These are phyloP conservation scores for Serinus canaria DNA, from an alignment of 2,113 vertebrate genomes.

Conservation along the genomic window DNA sequence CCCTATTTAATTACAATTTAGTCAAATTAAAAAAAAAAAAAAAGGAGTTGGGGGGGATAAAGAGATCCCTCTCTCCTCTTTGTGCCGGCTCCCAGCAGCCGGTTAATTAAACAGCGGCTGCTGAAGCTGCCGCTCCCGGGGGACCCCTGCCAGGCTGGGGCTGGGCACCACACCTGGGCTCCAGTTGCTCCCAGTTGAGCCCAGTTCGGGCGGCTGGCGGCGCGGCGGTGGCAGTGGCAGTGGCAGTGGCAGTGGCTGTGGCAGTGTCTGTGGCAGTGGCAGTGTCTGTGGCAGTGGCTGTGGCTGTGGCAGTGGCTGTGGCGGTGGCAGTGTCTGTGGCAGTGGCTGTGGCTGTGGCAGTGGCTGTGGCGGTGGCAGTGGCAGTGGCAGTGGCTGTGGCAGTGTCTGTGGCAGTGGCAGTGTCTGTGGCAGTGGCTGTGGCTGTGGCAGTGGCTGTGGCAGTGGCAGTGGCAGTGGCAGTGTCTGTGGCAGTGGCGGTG, in stretches of 20 bases:
- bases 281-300: no score
- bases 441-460: background rate
- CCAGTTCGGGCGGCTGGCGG: background rate
- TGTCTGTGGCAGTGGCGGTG: background rate
- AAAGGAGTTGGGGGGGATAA: background rate
- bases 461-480: rapidly evolving
- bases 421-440: rapidly evolving
- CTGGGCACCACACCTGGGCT: background rate
- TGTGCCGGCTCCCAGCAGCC: background rate
- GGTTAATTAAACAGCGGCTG: background rate
- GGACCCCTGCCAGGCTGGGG: background rate
- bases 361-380: no score
- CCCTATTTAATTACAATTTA: conserved; percentile 56
- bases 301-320: background rate
- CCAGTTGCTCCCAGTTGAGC: background rate
- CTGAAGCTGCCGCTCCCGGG: background rate
- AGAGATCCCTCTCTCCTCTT: background rate
- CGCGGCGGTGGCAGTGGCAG: rapidly evolving
- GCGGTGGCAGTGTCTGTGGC: no score
- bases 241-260: no score
- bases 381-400: no score
- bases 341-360: no score
- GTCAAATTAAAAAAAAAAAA: background rate
- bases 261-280: rapidly evolving
- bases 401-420: no score